Conservation (phyloP, 2,113 vertebrate genomes). For the Phalacrocorax carbo region DNA sequence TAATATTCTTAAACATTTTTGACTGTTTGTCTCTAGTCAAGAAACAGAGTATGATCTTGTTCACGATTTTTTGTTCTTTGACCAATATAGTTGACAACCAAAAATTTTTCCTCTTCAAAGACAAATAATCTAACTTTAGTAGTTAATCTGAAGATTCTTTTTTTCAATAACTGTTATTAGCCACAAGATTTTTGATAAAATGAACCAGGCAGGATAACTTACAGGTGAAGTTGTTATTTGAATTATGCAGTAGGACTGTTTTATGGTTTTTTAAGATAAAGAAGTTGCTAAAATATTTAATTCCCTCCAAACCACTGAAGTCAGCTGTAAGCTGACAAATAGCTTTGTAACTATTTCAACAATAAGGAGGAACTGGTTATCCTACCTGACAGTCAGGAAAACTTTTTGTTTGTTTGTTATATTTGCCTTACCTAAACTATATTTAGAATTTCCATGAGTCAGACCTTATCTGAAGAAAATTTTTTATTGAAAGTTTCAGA, state of each 20-base stretch:
- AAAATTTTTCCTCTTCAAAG: not conserved
- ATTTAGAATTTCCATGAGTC: not conserved
- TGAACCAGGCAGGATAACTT: not conserved
- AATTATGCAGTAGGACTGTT: fast-evolving
- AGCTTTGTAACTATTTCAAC: not conserved
- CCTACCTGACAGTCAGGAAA: not conserved
- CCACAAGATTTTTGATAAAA: not conserved
- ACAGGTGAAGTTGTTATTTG: not conserved
- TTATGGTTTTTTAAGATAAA: not conserved
- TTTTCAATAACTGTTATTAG: not conserved
- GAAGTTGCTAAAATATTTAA: not conserved
- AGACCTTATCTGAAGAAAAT: not conserved
- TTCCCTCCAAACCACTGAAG: not conserved
- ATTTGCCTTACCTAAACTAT: not conserved
- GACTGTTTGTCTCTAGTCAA: not conserved
- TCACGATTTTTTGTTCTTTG: not conserved
- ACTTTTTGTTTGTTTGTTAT: not conserved
- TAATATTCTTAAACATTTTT: not conserved
- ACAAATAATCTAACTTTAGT: not conserved
- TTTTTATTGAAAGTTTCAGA: not conserved
- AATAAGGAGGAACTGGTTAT: not conserved
- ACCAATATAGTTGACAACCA: not conserved
- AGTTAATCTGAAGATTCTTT: not conserved
- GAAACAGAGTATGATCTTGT: not conserved
- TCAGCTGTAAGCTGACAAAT: not conserved